A percentile compares a stretch with the other conserved stretches of the same genome.
These are phyloP conservation scores for Calliphora vicina DNA, from an alignment of 1,140 invertebrate species.

Conservation along the genomic window DNA sequence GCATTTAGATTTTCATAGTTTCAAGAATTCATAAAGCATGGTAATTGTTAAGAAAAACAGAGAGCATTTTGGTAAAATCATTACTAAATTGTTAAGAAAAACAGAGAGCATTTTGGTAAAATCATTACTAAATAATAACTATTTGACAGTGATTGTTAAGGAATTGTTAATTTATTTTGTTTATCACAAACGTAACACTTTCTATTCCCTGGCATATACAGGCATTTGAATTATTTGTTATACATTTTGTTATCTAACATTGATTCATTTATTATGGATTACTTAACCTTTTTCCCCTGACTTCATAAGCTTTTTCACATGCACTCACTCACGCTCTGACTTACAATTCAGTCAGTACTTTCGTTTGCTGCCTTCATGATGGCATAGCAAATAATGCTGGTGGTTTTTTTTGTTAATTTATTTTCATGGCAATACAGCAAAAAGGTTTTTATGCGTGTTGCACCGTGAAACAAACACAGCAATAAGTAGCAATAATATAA, in stretches of 20 bases:
- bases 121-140: not conserved
- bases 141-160: too few species aligned
- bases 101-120: not conserved
- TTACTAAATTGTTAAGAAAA: not conserved
- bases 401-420: not conserved
- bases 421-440: not conserved
- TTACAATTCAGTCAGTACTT: not conserved
- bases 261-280: slow-evolving; percentile 4
- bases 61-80: not conserved
- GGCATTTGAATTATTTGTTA: not conserved
- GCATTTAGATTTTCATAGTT: not conserved
- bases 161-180: too few species aligned
- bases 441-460: not conserved
- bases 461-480: not conserved
- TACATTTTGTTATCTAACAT: slow-evolving; percentile 4
- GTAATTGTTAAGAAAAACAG: not conserved
- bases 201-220: not conserved
- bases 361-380: not conserved
- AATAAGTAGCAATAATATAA: not conserved
- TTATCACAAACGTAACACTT: not conserved
- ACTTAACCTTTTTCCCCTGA: not conserved
- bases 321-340: not conserved
- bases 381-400: too few species aligned
- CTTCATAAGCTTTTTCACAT: not conserved
- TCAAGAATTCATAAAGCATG: not conserved